Evolutionary conservation across 1,140 invertebrate species (phyloP), one percentile per base, ranked within the genome.

Genomic region (Penaeus vannamei): DNA sequence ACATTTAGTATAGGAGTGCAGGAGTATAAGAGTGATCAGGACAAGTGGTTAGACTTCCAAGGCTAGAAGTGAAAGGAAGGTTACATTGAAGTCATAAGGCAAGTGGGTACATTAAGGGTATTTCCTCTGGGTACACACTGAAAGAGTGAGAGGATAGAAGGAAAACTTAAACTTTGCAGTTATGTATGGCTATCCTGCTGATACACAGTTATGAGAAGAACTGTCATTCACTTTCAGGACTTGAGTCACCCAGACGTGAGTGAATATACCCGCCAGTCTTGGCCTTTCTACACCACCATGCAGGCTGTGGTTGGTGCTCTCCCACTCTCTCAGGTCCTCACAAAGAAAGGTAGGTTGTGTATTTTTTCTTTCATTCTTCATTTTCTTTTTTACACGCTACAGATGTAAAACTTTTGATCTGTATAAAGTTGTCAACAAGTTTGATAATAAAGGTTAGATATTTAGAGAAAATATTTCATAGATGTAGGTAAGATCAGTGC

Each of bases 201-300:
- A 7, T 72, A 10, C n/a, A 53, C 23, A 22, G 29, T 76, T 2
- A 60, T 61, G 59, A 29, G 36, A 19, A 20, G 26, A 32, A 46
- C 4, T 87, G 32, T 81, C 26, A 32, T 69, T 19, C 64, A 36
- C 59, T 29, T 32, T 19, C 62, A 90, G 89, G 91, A 91, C 66
- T 61, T 91, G 64, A 91, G 82, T 66, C 87, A 91, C 77, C 89
- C 86, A 66, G 91, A 90, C 10, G 82, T 91, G 36, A 90, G 85
- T 69, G 91, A 90, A 60, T 91, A 87, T 85, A 84, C 87, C 5
- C 86, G 91, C 12, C 82, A 90, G 46, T 90, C 91, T 17, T 91
- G 91, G 91, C 91, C 91, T 10, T 91, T 85, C 84, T 91, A 87
- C 80, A 82, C 89, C 23, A 86, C 89, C 59, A 91, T 91, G 91